phyloP scores from a whole-genome alignment of 2,113 vertebrate genomes.

The Passer domesticus region DNA sequence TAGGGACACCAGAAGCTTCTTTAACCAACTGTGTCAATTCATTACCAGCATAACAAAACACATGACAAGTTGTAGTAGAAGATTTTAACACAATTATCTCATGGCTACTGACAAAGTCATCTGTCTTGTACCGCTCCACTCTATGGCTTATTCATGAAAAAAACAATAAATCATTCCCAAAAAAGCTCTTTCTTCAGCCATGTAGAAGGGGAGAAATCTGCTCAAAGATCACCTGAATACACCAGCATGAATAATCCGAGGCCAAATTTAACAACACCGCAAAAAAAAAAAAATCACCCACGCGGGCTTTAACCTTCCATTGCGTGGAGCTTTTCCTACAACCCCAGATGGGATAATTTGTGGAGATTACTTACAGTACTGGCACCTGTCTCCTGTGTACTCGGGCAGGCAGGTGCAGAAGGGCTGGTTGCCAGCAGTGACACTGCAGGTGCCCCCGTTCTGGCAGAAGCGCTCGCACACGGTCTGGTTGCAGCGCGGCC shows the following conservation, averaged over 20 bases:
- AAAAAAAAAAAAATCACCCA: not conserved
- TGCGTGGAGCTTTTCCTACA: accelerated
- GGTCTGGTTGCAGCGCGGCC: slow-evolving; percentile 86
- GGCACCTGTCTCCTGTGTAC: slow-evolving; percentile 93
- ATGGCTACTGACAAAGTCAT: not conserved
- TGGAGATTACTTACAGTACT: slow-evolving; percentile 85
- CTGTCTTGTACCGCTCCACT: not conserved
- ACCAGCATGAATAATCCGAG: not conserved
- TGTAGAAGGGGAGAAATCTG: accelerated
- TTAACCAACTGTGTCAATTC: not conserved
- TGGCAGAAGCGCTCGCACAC: slow-evolving; percentile 91
- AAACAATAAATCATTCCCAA: not conserved
- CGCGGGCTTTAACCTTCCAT: accelerated
- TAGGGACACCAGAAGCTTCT: not conserved
- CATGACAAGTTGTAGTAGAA: not conserved
- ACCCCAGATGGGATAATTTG: accelerated
- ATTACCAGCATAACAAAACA: not conserved
- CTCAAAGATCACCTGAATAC: not conserved
- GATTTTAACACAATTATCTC: not conserved
- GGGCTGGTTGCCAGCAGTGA: slow-evolving; percentile 92
- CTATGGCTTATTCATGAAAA: accelerated
- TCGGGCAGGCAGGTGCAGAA: slow-evolving; percentile 87
- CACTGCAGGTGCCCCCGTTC: slow-evolving; percentile 89
- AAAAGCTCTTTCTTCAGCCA: not conserved
- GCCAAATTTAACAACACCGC: accelerated